phyloP scores from a whole-genome alignment of 2,113 vertebrate genomes.

The Cavia porcellus region DNA sequence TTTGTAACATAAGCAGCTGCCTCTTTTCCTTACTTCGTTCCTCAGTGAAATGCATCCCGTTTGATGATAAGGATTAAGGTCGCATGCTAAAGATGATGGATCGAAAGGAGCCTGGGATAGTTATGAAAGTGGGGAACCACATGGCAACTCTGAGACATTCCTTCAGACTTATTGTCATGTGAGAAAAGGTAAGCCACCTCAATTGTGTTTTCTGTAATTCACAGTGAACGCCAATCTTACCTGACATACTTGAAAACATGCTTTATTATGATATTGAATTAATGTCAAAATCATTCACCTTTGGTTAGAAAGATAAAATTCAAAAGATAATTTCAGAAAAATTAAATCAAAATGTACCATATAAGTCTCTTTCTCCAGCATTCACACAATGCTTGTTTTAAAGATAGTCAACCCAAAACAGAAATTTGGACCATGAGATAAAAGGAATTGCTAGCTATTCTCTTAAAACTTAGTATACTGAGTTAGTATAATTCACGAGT shows the following conservation, averaged over 20 bases:
- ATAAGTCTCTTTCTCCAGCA: not conserved
- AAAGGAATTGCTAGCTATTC: not conserved
- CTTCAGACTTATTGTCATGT: not conserved
- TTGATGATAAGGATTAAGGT: not conserved
- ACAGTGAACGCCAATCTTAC: not conserved
- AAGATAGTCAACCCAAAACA: not conserved
- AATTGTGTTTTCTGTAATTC: not conserved
- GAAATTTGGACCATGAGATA: not conserved
- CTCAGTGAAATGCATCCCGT: not conserved
- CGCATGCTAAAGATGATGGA: not conserved
- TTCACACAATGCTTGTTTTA: not conserved
- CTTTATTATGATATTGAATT: not conserved
- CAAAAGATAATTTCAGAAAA: constrained; percentile 29
- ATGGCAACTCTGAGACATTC: not conserved
- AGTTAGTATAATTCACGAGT: not conserved
- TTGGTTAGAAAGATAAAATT: constrained; percentile 26
- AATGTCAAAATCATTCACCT: not conserved
- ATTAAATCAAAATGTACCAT: not conserved
- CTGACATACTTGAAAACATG: not conserved
- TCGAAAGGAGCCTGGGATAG: not conserved
- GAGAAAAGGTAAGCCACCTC: not conserved
- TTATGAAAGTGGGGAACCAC: not conserved
- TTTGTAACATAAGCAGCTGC: not conserved
- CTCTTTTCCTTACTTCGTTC: not conserved
- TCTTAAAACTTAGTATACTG: not conserved